Evolutionary conservation across 2,113 vertebrate genomes (phyloP).

Genomic region (Cololabis saira): DNA sequence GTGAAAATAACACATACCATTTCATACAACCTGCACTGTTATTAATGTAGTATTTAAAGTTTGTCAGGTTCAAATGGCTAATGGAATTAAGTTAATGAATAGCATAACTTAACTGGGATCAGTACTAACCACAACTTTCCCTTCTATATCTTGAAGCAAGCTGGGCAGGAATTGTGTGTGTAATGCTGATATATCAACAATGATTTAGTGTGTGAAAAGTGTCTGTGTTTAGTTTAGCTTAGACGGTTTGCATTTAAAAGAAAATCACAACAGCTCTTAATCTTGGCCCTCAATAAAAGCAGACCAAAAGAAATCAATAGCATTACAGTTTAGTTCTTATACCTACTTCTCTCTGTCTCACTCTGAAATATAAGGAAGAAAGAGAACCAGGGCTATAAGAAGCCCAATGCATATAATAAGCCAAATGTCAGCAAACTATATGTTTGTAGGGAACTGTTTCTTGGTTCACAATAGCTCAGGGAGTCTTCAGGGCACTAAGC

Average conservation of each 20-base stretch:
- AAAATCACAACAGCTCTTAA: constrained; percentile 70
- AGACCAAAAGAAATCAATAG: constrained; percentile 69
- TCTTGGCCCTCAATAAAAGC: constrained; percentile 57
- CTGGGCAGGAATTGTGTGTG: constrained; percentile 15
- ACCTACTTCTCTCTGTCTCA: constrained; percentile 63
- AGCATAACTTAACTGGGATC: constrained; percentile 50
- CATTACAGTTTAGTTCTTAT: constrained; percentile 57
- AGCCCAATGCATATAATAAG: constrained; percentile 43
- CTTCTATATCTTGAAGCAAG: constrained; percentile 24
- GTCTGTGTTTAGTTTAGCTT: constrained; percentile 28
- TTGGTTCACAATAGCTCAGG: constrained; percentile 4
- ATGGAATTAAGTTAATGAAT: constrained; percentile 27
- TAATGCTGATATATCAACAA: constrained; percentile 37
- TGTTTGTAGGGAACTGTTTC: constrained; percentile 26
- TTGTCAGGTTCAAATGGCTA: constrained; percentile 15
- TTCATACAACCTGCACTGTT: neutral
- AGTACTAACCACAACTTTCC: constrained; percentile 20
- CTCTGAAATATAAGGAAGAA: constrained; percentile 43
- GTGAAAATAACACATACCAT: constrained; percentile 3
- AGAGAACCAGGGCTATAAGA: constrained; percentile 22
- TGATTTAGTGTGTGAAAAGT: constrained; percentile 39
- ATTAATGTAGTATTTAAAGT: constrained; percentile 16
- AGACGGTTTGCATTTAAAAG: constrained; percentile 53
- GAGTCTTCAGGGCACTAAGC: constrained; percentile 10
- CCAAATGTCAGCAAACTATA: constrained; percentile 38